Evolutionary conservation across 2,113 vertebrate genomes (phyloP).

Genomic region (Pomatorhinus ruficollis): DNA sequence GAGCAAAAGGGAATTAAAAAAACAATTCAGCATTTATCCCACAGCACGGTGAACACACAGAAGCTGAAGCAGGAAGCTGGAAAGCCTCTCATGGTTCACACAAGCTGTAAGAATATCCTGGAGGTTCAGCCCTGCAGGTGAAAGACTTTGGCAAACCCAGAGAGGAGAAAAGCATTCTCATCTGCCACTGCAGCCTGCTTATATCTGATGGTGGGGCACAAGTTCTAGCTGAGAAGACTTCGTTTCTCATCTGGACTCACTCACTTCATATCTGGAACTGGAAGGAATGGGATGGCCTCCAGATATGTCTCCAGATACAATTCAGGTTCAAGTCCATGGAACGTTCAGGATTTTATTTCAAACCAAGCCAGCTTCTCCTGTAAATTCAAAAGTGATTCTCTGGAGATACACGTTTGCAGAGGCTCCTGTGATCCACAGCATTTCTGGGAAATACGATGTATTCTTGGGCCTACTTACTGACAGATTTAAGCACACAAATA

Average conservation of each 20-base stretch:
- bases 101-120: not conserved
- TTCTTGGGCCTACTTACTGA: not conserved
- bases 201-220: rapidly evolving
- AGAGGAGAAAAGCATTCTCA: not conserved
- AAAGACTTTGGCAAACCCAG: not conserved
- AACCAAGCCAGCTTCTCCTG: not conserved
- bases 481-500: not conserved
- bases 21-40: not conserved
- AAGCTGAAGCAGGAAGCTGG: not conserved
- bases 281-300: not conserved
- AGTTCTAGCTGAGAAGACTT: not conserved
- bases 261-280: not conserved
- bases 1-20: not conserved
- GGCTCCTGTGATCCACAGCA: not conserved
- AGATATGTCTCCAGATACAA: not conserved
- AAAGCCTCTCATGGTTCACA: not conserved
- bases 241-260: not conserved
- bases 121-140: not conserved
- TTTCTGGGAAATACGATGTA: not conserved
- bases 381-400: not conserved
- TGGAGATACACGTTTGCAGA: not conserved
- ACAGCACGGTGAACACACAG: rapidly evolving
- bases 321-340: not conserved
- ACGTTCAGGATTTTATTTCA: not conserved
- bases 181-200: not conserved